phyloP scores from a whole-genome alignment of 2,113 vertebrate species.

The Laticauda laticaudata region DNA sequence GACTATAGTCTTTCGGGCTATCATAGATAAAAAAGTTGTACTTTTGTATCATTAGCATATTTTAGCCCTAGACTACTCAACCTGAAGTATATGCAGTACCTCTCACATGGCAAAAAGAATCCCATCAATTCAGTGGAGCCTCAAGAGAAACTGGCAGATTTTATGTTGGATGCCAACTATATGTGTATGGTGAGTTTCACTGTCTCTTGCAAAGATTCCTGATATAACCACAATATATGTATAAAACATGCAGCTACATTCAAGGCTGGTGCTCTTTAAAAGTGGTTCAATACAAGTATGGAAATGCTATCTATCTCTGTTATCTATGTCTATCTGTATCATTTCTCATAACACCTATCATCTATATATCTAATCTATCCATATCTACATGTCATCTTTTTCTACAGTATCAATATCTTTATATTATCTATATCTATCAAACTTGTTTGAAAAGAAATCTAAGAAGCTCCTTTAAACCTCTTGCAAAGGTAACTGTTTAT shows the following conservation, averaged over 20 bases:
- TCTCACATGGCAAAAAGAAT: neutral
- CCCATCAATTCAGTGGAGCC: neutral
- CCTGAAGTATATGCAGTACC: neutral
- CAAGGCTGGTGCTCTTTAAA: neutral
- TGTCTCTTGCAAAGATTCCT: neutral
- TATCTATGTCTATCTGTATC: too few species aligned
- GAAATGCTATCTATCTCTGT: too few species aligned
- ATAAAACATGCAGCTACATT: neutral
- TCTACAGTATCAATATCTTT: too few species aligned
- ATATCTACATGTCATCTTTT: too few species aligned
- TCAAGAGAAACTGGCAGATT: neutral
- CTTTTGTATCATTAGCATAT: neutral
- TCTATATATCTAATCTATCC: too few species aligned
- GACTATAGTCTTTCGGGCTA: neutral
- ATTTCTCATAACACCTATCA: too few species aligned
- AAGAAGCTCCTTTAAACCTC: rapidly evolving
- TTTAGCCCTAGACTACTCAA: neutral
- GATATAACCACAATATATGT: neutral
- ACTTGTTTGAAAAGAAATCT: too few species aligned
- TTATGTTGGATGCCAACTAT: neutral
- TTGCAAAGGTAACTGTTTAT: neutral
- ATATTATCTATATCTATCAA: too few species aligned
- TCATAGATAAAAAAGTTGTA: neutral
- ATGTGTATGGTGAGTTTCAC: neutral
- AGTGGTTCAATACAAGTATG: neutral